These are phyloP conservation scores for Dicranocentrus wangi DNA, from an alignment of 2,888 invertebrate species.

Conservation along the genomic window DNA sequence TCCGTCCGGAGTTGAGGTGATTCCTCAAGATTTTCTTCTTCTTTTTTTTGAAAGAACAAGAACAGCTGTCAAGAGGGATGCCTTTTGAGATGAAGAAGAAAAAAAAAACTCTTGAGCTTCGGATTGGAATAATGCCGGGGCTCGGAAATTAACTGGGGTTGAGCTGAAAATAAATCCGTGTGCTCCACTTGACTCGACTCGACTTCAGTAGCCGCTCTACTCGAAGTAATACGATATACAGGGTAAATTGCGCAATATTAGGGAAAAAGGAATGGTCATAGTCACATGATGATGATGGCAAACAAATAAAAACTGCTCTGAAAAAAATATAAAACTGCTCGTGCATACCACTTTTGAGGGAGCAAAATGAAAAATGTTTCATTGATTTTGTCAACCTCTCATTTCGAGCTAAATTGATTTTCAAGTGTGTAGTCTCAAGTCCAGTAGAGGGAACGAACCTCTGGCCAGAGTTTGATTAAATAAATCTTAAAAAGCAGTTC, in stretches of 20 bases:
- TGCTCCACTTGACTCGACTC: neutral
- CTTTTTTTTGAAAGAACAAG: neutral
- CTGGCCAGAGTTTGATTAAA: conserved; percentile 42
- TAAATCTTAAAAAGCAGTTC: conserved; percentile 35
- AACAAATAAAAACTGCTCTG: conserved; percentile 15
- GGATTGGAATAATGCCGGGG: neutral
- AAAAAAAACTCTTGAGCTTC: neutral
- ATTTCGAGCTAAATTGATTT: conserved; percentile 72
- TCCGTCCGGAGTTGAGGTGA: neutral
- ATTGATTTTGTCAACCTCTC: conserved; percentile 68
- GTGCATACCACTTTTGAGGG: too few relatives aligned
- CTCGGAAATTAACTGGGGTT: neutral
- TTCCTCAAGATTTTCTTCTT: neutral
- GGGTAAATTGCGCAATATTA: conserved; percentile 11
- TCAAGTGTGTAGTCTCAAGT: conserved; percentile 65
- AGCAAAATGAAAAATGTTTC: conserved; percentile 69
- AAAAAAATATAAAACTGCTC: too few relatives aligned
- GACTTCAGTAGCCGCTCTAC: conserved; percentile 16
- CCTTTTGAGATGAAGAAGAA: too few relatives aligned
- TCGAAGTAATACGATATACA: conserved; percentile 47
- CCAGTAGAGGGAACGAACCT: conserved; percentile 12
- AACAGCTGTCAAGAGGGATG: neutral
- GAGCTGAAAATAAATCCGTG: neutral
- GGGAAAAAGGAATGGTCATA: conserved; percentile 4
- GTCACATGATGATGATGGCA: conserved; percentile 10